These are phyloP conservation scores for Acrobasis suavella DNA, from an alignment of 2,888 invertebrate species.

Conservation along the genomic window DNA sequence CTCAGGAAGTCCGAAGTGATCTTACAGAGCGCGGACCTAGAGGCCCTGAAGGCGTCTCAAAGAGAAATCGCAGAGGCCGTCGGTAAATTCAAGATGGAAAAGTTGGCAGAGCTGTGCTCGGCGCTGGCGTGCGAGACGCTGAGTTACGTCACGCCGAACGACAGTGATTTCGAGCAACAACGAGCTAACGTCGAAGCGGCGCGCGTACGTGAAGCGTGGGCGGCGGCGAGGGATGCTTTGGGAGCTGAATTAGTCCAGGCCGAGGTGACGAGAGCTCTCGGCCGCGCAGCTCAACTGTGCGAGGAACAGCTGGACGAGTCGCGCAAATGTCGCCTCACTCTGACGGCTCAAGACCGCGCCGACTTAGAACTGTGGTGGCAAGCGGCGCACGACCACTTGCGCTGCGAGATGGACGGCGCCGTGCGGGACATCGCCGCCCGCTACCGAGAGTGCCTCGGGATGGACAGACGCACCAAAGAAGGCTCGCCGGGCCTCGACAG, in stretches of 20 bases:
- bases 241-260: constrained; percentile 89
- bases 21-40: constrained; percentile 73
- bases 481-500: constrained; percentile 67
- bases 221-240: constrained; percentile 88
- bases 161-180: constrained; percentile 68
- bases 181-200: constrained; percentile 81
- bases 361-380: constrained; percentile 89
- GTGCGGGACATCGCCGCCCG: constrained; percentile 85
- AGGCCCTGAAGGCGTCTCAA: constrained; percentile 80
- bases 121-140: constrained; percentile 87
- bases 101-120: constrained; percentile 86
- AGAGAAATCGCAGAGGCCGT: constrained; percentile 84
- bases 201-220: constrained; percentile 88
- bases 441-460: constrained; percentile 84
- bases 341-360: constrained; percentile 86
- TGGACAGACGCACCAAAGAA: constrained; percentile 38
- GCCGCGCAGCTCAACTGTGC: constrained; percentile 86
- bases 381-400: constrained; percentile 86
- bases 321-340: constrained; percentile 81
- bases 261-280: constrained; percentile 88
- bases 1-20: constrained; percentile 60
- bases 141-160: constrained; percentile 76
- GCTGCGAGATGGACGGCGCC: constrained; percentile 87
- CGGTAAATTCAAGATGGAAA: constrained; percentile 85
- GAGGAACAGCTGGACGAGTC: constrained; percentile 83